These are phyloP conservation scores for Arizona elegans DNA, from an alignment of 2,113 vertebrate genomes.

Conservation along the genomic window DNA sequence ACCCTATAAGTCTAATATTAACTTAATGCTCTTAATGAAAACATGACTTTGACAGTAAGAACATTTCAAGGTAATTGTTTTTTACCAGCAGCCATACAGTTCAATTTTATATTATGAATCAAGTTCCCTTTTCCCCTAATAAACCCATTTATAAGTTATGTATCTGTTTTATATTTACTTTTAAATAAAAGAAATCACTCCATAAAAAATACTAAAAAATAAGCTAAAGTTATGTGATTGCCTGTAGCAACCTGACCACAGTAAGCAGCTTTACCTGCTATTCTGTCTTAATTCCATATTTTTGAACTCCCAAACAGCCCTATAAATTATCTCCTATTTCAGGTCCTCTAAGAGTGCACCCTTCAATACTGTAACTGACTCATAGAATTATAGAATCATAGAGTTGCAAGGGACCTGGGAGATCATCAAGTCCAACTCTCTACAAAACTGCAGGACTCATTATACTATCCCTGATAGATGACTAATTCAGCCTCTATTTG, in stretches of 20 bases:
- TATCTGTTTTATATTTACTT: background rate
- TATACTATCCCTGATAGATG: background rate
- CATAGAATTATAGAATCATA: background rate
- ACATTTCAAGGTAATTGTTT: constrained; percentile 13
- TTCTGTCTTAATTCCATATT: background rate
- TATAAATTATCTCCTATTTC: background rate
- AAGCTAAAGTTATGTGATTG: too few relatives aligned
- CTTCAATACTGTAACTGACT: background rate
- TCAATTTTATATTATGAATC: constrained; percentile 23
- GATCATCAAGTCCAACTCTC: too few relatives aligned
- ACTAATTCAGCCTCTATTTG: background rate
- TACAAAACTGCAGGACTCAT: background rate
- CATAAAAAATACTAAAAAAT: too few relatives aligned
- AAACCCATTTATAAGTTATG: background rate
- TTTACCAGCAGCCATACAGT: constrained; percentile 19
- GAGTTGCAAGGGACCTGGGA: background rate
- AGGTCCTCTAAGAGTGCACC: background rate
- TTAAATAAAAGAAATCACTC: background rate
- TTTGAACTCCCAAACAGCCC: background rate
- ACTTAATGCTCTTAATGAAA: constrained; percentile 36
- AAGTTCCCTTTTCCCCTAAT: background rate
- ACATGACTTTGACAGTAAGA: constrained; percentile 11
- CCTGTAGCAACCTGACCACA: too few relatives aligned
- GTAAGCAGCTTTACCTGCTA: too few relatives aligned
- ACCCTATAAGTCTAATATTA: constrained; percentile 2